These are phyloP conservation scores for Melanaphis sacchari DNA, from an alignment of 1,140 invertebrate species.

Conservation along the genomic window DNA sequence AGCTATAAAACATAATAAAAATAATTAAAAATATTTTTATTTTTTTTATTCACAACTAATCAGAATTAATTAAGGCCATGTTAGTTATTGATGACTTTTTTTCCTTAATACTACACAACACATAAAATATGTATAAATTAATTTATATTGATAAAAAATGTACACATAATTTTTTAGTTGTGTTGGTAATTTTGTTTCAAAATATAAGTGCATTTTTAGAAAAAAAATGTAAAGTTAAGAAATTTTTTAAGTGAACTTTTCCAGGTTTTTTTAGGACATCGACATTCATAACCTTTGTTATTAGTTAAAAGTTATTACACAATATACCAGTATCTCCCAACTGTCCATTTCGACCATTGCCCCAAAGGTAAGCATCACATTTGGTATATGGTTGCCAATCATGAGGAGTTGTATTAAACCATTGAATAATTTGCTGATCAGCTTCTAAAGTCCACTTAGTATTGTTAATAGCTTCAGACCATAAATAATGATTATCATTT, in stretches of 20 bases:
- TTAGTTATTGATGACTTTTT: not conserved
- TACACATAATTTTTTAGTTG: not conserved
- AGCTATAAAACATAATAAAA: slow-evolving; percentile 3
- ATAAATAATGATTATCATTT: slow-evolving; percentile 59
- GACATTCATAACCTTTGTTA: not conserved
- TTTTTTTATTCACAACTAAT: not conserved
- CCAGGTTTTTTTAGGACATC: not conserved
- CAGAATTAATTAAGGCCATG: not conserved
- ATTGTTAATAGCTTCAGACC: slow-evolving; percentile 64
- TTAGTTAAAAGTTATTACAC: slow-evolving; percentile 22
- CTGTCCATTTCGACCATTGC: slow-evolving; percentile 72
- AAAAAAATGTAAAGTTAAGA: not conserved
- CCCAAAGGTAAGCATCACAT: slow-evolving; percentile 72
- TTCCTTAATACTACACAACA: too few species aligned
- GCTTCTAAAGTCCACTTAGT: slow-evolving; percentile 68
- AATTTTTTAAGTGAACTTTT: not conserved
- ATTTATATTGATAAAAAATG: too few species aligned
- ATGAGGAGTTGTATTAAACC: slow-evolving; percentile 70
- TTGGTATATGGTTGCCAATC: slow-evolving; percentile 76
- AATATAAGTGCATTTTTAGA: not conserved
- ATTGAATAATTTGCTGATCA: slow-evolving; percentile 72
- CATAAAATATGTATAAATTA: too few species aligned
- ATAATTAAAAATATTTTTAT: not conserved
- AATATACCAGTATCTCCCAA: slow-evolving; percentile 68
- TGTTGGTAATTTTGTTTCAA: not conserved